Evolutionary conservation across 2,888 invertebrate genomes (phyloP), one percentile per base, ranked within the genome.

Genomic region (Aleiodes alternator): DNA sequence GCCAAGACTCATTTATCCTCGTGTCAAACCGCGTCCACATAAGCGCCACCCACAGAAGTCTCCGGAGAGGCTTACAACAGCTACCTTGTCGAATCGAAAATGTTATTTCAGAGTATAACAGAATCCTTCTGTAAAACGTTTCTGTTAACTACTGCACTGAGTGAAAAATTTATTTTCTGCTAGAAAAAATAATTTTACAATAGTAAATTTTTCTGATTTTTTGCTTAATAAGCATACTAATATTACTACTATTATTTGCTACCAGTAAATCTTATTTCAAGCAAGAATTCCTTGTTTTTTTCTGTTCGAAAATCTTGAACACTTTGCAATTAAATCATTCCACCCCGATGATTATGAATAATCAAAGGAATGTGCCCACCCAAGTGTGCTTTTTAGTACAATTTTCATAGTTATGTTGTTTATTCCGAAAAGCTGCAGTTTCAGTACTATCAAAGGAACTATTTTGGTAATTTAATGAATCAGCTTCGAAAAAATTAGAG

Each of bases 1-100:
- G 79, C 82, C 80, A 85, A 85, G 85, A 84, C 83, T 83, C 84
- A 84, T 84, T 83, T 83, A 84, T 82, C 82, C 82, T 83, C 78
- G 78, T 79, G 84, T 83, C 84, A 79, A 82, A 81, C 78, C 76
- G 66, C 78, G 71, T 76, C 68, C 80, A 61, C 75, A 55, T 79
- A 76, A 77, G 77, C 76, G 66, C 71, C 71, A 71, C 48, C 71
- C 55, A 53, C 43, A 48, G 23, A 31, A 61, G 70, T 64, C 64
- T 51, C 50, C 53, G 34, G 57, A 68, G 59, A 38, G 31, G 48
- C 16, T 68, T 51, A 51, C 68, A 51, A 38, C 14, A 68, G 53
- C 51, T 68, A n/a, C n/a, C 64, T 64, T 64, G 64, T 64, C 64
- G 14, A 34, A 57, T 57, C 38, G 57, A 29, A 57, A 59, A 38